These are phyloP conservation scores for Philhelius pedissequus DNA, from an alignment of 2,888 invertebrate genomes.

Conservation along the genomic window DNA sequence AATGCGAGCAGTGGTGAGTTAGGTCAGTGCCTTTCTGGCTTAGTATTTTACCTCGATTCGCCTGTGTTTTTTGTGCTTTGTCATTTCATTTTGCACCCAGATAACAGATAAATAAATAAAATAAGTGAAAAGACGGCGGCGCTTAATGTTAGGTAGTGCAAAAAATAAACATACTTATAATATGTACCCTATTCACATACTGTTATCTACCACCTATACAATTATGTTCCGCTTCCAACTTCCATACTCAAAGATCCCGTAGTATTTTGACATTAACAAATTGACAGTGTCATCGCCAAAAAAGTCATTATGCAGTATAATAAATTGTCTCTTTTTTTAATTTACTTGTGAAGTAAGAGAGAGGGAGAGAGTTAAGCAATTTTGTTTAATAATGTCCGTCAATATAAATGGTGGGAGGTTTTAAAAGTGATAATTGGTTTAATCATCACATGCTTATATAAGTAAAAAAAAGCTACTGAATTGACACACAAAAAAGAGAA, in stretches of 20 bases:
- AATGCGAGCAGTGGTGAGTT: constrained; percentile 51
- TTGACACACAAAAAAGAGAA: background rate
- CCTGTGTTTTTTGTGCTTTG: constrained; percentile 21
- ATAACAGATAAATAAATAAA: constrained; percentile 49
- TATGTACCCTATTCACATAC: no score
- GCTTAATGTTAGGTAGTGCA: background rate
- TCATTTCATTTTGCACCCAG: constrained; percentile 43
- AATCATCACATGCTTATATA: constrained; percentile 2
- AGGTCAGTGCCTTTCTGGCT: constrained; percentile 58
- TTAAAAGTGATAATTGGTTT: background rate
- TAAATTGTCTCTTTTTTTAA: no score
- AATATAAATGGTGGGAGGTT: constrained; percentile 7
- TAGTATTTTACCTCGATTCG: constrained; percentile 35
- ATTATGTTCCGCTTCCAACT: no score
- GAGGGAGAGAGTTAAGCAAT: no score
- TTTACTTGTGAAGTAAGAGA: no score
- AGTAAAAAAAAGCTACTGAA: constrained; percentile 5
- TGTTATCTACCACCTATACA: no score
- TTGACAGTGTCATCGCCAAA: background rate
- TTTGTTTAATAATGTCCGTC: no score
- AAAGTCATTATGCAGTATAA: no score
- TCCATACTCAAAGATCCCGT: background rate
- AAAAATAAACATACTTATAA: no score
- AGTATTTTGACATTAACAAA: constrained; percentile 29
- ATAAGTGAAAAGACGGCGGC: background rate